Evolutionary conservation across 2,888 invertebrate genomes (phyloP), one percentile per base, ranked within the genome.

Genomic region (Rhingia campestris): DNA sequence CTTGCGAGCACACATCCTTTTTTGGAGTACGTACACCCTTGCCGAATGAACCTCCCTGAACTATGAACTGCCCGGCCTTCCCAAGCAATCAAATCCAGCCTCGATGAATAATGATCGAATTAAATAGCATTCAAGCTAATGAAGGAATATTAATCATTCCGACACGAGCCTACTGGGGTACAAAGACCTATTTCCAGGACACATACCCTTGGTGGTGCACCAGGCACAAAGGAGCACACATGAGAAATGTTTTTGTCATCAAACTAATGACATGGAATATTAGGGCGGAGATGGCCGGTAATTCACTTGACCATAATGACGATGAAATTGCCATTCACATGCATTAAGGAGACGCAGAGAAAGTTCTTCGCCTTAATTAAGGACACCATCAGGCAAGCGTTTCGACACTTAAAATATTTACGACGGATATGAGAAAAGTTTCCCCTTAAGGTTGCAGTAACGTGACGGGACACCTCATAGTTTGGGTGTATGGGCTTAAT

Each of bases 231-330:
- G 12, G 61, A 45, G 45, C 45, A 6, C 9, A 14, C 45, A 45
- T 32, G 61, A 61, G 61, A 61, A 61, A 61, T 61, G 45, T 64
- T 64, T 51, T 51, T 51, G 64, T 51, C 64, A 49, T 64, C 39
- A 64, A 64, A 39, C 64, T 64, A 64, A 64, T 64, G 64, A 64
- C 51, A 4, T 22, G n/a, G 51, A 64, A 64, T 64, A 49, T 49
- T 63, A 63, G 61, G 22, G 22, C 51, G 39, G 39, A 64, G 39
- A 51, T 51, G 64, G 51, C 22, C 49, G 49, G 51, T 64, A 64
- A 64, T 64, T 64, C 39, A 51, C 30, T 39, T 64, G 64, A 51
- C 64, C 64, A 51, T 51, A 64, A 39, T 41, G 35, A 12, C 39
- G 39, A 39, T 6, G 3, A 37, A 39, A 64, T 12, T 41, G 51